A percentile compares a stretch with the other conserved stretches of the same genome.
Conservation (phyloP, 2,888 invertebrate species). For the Drosophila macrospina region DNA sequence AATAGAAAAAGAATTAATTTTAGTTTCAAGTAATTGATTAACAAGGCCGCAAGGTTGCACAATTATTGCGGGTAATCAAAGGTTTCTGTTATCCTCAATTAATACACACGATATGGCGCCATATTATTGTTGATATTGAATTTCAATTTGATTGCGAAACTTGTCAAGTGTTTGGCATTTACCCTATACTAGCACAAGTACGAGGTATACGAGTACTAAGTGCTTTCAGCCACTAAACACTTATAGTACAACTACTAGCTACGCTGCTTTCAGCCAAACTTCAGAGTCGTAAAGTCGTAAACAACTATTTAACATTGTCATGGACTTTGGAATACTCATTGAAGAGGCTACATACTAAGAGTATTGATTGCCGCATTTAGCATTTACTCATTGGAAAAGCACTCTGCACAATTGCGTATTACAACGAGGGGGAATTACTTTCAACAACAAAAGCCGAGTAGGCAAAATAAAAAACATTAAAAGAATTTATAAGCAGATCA, state of each 20-base stretch:
- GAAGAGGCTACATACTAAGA: constrained; percentile 9
- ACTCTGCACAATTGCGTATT: constrained; percentile 25
- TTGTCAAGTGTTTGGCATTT: constrained; percentile 1
- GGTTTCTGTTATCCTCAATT: constrained; percentile 15
- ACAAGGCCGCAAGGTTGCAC: constrained; percentile 28
- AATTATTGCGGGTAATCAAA: constrained; percentile 30
- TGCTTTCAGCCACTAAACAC: constrained; percentile 18
- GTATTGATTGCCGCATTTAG: constrained; percentile 12
- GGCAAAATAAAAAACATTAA: too few relatives aligned
- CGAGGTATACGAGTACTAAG: neutral
- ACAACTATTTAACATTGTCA: constrained; percentile 4
- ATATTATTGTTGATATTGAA: constrained; percentile 17
- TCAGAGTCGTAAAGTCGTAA: constrained; percentile 5
- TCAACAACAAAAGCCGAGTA: neutral
- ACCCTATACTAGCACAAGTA: neutral
- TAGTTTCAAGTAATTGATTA: constrained; percentile 12
- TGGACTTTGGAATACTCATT: constrained; percentile 19
- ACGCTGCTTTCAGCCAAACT: neutral
- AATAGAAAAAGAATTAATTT: constrained; percentile 18
- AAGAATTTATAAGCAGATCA: too few relatives aligned
- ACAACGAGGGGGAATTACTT: constrained; percentile 26
- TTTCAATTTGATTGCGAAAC: constrained; percentile 22
- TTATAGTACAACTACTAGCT: constrained; percentile 2
- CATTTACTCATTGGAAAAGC: constrained; percentile 15
- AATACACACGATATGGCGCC: constrained; percentile 27